Evolutionary conservation across 2,888 invertebrate genomes (phyloP), one percentile per base, ranked within the genome.

Genomic region (Cosmorhoe ocellata): DNA sequence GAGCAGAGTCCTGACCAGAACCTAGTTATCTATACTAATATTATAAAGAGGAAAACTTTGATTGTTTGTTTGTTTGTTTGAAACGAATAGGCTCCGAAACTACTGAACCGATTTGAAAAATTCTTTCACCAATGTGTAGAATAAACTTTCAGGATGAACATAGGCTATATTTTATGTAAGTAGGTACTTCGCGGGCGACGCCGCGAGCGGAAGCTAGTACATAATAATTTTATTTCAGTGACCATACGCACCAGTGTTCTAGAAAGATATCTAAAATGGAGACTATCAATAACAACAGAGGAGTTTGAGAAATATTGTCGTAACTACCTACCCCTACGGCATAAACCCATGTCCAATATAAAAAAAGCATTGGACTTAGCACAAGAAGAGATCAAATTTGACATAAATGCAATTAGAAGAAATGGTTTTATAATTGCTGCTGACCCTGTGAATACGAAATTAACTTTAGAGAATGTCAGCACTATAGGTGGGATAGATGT

Each of bases 381-480:
- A 1, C 76, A 91, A 55, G 78, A 88, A 34, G 87, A 92, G 2
- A 78, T 95, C 0, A 91, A 92, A 32, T 91, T 94, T 58, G 71
- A 91, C 3, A 69, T 72, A 11, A 82, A 84, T 7, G 80, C 80
- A 59, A 90, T 95, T 8, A 81, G 84, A 56, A 91, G 91, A 50
- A 91, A 93, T 75, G 91, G 91, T 0, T 94, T 92, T 58, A 69
- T 95, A 1, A 74, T 94, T 36, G 81, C 91, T 40, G 82, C 84
- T 0, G 92, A 93, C 69, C 93, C 93, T 0, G 74, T 91, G 1
- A 92, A 93, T 60, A 84, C 93, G 0, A 82, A 81, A 49, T 79
- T 90, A 9, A 91, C 94, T 30, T 63, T 94, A 1, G 74, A 81
- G 4, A 88, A 91, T 67, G 90, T 94, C 33, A 75, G 81, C 1